These are phyloP conservation scores for Choristoneura rosaceana DNA, from an alignment of 2,888 invertebrate genomes.

Conservation along the genomic window DNA sequence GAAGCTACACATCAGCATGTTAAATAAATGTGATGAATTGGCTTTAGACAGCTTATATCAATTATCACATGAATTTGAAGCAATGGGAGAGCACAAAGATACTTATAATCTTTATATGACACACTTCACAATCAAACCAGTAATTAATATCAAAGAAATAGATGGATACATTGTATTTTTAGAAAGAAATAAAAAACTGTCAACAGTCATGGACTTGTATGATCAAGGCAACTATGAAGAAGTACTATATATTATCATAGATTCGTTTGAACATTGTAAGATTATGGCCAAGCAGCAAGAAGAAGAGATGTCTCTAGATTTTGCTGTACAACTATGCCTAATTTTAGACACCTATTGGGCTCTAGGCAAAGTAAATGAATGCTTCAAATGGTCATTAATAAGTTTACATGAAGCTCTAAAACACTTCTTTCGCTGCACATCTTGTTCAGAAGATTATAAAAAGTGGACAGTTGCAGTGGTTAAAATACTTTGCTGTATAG, in stretches of 20 bases:
- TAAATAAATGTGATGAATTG: conserved; percentile 74
- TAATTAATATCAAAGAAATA: conserved; percentile 69
- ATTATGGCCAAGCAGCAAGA: conserved; percentile 72
- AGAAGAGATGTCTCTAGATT: conserved; percentile 80
- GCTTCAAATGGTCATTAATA: conserved; percentile 91
- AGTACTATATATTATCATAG: conserved; percentile 88
- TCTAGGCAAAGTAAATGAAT: conserved; percentile 86
- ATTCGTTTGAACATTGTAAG: conserved; percentile 87
- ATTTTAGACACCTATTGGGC: conserved; percentile 89
- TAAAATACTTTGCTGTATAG: conserved; percentile 77
- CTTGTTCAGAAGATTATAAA: conserved; percentile 74
- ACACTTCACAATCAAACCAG: conserved; percentile 75
- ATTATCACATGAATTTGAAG: conserved; percentile 74
- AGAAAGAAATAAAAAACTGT: conserved; percentile 84
- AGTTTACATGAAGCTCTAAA: conserved; percentile 91
- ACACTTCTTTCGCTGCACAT: conserved; percentile 83
- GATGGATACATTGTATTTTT: conserved; percentile 70
- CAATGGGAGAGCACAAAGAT: conserved; percentile 72
- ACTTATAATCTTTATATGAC: conserved; percentile 63
- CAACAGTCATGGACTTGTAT: conserved; percentile 88
- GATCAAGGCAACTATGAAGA: conserved; percentile 87
- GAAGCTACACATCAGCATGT: conserved; percentile 72
- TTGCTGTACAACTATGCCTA: conserved; percentile 85
- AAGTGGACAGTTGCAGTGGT: conserved; percentile 78
- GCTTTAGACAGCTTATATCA: conserved; percentile 77